These are phyloP conservation scores for Drosophila nigromelanica DNA, from an alignment of 1,140 invertebrate genomes.

Conservation along the genomic window DNA sequence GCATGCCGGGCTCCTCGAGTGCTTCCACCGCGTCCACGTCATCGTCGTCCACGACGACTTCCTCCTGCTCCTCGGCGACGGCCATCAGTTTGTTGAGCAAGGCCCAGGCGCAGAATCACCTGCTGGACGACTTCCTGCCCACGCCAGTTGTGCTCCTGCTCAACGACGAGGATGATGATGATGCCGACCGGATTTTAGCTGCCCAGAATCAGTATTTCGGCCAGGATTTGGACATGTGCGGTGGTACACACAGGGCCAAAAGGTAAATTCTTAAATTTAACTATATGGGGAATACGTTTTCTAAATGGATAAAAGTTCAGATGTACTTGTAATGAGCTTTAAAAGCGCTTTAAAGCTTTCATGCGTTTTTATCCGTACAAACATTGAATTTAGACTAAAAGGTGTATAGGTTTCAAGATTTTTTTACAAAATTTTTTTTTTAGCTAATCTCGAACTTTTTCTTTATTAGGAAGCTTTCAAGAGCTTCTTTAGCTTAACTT, in stretches of 20 bases:
- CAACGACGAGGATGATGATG: conserved; percentile 19
- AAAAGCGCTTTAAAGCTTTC: no score
- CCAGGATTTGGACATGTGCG: conserved; percentile 4
- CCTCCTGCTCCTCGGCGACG: conserved; percentile 38
- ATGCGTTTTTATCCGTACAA: no score
- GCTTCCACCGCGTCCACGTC: conserved; percentile 15
- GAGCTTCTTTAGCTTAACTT: neutral
- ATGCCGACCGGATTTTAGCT: no score
- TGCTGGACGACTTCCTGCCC: conserved; percentile 42
- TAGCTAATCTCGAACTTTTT: no score
- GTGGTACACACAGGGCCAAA: neutral
- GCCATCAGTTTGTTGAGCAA: conserved; percentile 36
- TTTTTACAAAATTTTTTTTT: no score
- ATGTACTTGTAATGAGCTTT: no score
- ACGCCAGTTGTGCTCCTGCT: conserved; percentile 45
- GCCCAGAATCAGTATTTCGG: neutral
- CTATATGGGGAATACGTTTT: no score
- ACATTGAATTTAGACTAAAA: no score
- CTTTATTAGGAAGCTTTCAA: neutral
- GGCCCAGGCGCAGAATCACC: conserved; percentile 45
- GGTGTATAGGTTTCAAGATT: no score
- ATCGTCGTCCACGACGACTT: conserved; percentile 20
- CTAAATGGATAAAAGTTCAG: no score
- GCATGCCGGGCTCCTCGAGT: conserved; percentile 12
- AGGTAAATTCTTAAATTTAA: conserved; percentile 14